phyloP scores from a whole-genome alignment of 1,140 invertebrate species.

The Laupala kohalensis region DNA sequence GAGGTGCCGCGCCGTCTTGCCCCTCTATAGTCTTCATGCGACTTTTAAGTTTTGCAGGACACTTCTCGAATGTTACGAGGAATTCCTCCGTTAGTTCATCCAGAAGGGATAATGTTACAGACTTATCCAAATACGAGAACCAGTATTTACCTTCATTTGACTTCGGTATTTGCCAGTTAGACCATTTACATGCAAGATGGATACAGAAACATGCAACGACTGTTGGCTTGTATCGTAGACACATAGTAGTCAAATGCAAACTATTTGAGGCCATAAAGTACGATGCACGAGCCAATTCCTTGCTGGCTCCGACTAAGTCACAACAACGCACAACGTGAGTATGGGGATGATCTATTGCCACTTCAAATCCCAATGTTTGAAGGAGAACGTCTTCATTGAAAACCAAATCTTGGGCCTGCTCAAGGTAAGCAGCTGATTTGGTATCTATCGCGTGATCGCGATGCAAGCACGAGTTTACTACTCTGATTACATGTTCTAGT shows the following conservation, averaged over 20 bases:
- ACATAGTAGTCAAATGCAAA: conserved; percentile 92
- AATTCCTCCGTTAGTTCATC: conserved; percentile 73
- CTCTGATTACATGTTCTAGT: conserved; percentile 88
- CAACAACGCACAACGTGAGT: conserved; percentile 90
- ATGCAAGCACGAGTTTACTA: conserved; percentile 68
- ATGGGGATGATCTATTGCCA: conserved; percentile 92
- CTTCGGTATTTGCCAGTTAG: conserved; percentile 84
- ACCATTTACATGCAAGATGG: conserved; percentile 92
- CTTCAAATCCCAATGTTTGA: conserved; percentile 92
- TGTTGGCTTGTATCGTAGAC: conserved; percentile 86
- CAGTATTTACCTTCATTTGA: conserved; percentile 86
- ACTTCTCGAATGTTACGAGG: conserved; percentile 77
- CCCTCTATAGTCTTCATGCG: too few species aligned
- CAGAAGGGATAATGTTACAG: conserved; percentile 70
- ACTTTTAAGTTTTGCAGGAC: conserved; percentile 74
- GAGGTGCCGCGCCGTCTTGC: too few species aligned
- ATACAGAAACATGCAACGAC: conserved; percentile 95
- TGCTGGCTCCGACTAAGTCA: conserved; percentile 85
- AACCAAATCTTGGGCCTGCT: conserved; percentile 77
- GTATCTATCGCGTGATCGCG: conserved; percentile 44
- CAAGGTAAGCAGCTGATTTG: conserved; percentile 59
- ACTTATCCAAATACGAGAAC: conserved; percentile 86
- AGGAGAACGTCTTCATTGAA: conserved; percentile 91
- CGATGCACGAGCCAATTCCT: conserved; percentile 90
- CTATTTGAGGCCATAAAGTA: conserved; percentile 97